A percentile compares a stretch with the other conserved stretches of the same genome.
phyloP scores from a whole-genome alignment of 2,113 vertebrate species.

The Dicerorhinus sumatrensis region DNA sequence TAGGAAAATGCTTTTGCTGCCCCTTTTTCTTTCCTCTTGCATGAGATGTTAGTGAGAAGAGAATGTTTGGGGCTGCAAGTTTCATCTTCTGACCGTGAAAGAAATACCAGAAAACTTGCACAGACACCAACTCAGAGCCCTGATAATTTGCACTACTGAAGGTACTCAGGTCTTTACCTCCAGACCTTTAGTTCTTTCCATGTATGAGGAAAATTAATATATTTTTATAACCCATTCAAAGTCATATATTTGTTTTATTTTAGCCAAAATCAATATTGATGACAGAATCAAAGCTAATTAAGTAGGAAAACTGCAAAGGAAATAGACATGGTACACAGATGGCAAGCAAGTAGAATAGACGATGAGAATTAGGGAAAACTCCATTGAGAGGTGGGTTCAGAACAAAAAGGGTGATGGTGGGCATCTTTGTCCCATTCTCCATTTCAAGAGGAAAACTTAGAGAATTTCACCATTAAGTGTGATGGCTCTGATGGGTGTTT shows the following conservation, averaged over 20 bases:
- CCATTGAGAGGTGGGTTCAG: neutral
- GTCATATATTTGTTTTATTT: neutral
- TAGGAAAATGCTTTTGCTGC: neutral
- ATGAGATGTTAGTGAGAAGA: neutral
- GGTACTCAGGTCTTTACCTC: neutral
- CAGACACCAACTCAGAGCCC: neutral
- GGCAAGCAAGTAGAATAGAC: neutral
- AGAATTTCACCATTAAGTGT: neutral
- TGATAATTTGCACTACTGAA: neutral
- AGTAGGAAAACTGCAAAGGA: neutral
- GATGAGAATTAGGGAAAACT: neutral
- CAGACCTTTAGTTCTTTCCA: neutral
- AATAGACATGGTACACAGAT: neutral
- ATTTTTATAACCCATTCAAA: neutral
- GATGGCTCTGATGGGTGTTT: neutral
- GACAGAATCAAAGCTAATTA: slow-evolving; percentile 5
- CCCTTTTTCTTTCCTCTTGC: neutral
- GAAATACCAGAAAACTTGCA: neutral
- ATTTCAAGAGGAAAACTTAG: neutral
- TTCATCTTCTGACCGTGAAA: neutral
- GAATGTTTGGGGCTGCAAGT: neutral
- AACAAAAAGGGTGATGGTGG: neutral
- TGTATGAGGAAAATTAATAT: neutral
- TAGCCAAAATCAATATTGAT: neutral
- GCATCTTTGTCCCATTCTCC: neutral